Evolutionary conservation across 2,888 invertebrate species (phyloP).

Genomic region (Folsomia candida): DNA sequence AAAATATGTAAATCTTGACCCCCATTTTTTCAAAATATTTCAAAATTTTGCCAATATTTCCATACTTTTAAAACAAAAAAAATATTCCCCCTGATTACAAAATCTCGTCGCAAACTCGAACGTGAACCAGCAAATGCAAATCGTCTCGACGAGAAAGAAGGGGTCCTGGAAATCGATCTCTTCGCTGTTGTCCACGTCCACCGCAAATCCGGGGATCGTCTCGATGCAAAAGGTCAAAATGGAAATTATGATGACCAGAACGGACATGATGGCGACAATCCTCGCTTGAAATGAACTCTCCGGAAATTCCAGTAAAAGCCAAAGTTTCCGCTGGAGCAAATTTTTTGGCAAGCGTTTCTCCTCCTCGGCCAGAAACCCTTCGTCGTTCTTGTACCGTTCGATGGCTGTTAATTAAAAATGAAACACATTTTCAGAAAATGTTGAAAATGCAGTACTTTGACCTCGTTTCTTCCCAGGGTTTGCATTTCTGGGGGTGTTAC

Average conservation of each 20-base stretch:
- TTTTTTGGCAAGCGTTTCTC: slow-evolving; percentile 31
- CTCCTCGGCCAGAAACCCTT: slow-evolving; percentile 25
- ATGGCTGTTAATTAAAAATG: slow-evolving; percentile 6
- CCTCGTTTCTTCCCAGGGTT: too few species aligned
- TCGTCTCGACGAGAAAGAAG: slow-evolving; percentile 37
- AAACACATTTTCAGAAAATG: too few species aligned
- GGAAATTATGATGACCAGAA: slow-evolving; percentile 37
- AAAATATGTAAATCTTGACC: too few species aligned
- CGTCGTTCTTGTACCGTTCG: slow-evolving; percentile 22
- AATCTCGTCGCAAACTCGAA: slow-evolving; percentile 25
- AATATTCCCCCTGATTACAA: too few species aligned
- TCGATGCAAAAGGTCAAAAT: slow-evolving; percentile 42
- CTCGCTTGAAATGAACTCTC: slow-evolving; percentile 37
- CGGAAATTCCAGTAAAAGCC: slow-evolving; percentile 46
- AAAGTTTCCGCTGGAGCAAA: slow-evolving; percentile 41
- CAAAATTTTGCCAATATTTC: not conserved
- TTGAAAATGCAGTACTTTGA: too few species aligned
- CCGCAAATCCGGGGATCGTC: slow-evolving; percentile 25
- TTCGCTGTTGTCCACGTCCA: not conserved
- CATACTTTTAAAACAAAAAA: too few species aligned
- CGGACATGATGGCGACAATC: slow-evolving; percentile 35
- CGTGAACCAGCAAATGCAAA: slow-evolving; percentile 40
- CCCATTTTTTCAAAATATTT: too few species aligned
- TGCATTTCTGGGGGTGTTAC: too few species aligned
- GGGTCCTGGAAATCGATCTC: slow-evolving; percentile 23